A percentile compares a stretch with the other conserved stretches of the same genome.
Conservation (phyloP, 2,888 invertebrate genomes). For the Netelia virgata region DNA sequence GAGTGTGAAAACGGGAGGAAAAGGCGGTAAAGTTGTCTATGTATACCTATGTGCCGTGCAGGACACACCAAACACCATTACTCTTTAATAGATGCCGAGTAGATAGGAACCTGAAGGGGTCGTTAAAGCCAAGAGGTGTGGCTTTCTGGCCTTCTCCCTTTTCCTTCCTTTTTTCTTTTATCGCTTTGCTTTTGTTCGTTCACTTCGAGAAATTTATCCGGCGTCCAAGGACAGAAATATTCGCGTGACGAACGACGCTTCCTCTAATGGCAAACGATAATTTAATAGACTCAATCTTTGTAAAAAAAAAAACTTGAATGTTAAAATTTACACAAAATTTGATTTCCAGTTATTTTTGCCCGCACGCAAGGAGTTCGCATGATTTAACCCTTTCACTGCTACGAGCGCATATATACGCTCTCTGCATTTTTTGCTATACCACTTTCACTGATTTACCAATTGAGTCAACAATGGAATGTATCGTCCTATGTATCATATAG, state of each 20-base stretch:
- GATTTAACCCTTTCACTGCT: too few relatives aligned
- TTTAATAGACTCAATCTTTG: too few relatives aligned
- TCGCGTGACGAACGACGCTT: neutral
- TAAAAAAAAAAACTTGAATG: too few relatives aligned
- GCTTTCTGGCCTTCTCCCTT: conserved; percentile 37
- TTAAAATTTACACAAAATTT: too few relatives aligned
- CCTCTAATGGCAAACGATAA: too few relatives aligned
- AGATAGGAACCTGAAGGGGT: conserved; percentile 58
- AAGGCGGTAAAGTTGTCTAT: conserved; percentile 14
- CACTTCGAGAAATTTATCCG: neutral
- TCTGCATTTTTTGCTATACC: too few relatives aligned
- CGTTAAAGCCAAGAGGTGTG: conserved; percentile 63
- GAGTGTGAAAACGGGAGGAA: conserved; percentile 7
- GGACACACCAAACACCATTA: conserved; percentile 7
- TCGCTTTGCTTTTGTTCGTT: neutral
- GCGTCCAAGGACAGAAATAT: conserved; percentile 8
- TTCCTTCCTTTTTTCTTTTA: conserved; percentile 20
- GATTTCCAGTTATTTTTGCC: too few relatives aligned
- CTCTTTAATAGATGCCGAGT: conserved; percentile 12
- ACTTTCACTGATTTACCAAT: too few relatives aligned
- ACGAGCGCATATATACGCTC: too few relatives aligned
- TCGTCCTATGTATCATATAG: too few relatives aligned
- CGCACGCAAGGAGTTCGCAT: too few relatives aligned
- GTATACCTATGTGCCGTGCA: neutral
- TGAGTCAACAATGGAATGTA: too few relatives aligned